These are phyloP conservation scores for Aegypius monachus DNA, from an alignment of 2,113 vertebrate genomes.

Conservation along the genomic window DNA sequence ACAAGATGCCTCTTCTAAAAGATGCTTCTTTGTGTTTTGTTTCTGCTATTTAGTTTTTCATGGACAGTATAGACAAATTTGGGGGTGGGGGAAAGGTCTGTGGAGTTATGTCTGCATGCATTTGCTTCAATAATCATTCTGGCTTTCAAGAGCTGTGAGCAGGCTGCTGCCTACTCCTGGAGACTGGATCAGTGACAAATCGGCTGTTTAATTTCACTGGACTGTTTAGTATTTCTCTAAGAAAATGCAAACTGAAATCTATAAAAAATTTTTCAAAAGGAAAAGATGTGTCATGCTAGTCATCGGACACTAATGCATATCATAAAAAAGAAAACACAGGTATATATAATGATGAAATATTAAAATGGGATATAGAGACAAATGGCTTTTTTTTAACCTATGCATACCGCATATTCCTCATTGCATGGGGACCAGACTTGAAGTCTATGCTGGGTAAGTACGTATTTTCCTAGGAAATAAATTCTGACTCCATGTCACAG, in stretches of 20 bases:
- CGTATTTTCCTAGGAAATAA: neutral
- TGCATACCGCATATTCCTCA: neutral
- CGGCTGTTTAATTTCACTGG: neutral
- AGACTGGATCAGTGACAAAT: neutral
- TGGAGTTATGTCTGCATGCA: neutral
- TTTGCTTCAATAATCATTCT: neutral
- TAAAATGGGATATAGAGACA: neutral
- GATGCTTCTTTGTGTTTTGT: neutral
- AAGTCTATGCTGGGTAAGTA: neutral
- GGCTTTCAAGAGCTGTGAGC: neutral
- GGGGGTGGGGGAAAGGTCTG: neutral
- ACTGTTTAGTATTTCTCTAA: neutral
- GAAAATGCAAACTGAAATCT: neutral
- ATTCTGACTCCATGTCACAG: neutral
- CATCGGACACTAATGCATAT: neutral
- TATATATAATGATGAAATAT: neutral
- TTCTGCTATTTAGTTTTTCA: neutral
- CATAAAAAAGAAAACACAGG: neutral
- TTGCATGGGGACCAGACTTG: neutral
- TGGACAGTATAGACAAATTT: neutral
- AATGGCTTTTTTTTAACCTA: neutral
- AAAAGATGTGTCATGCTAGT: neutral
- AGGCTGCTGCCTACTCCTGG: neutral
- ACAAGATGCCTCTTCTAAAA: neutral
- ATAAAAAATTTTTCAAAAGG: neutral